Evolutionary conservation across 2,797 vertebrate species (phyloP).

Genomic region (Anguilla obscura): DNA sequence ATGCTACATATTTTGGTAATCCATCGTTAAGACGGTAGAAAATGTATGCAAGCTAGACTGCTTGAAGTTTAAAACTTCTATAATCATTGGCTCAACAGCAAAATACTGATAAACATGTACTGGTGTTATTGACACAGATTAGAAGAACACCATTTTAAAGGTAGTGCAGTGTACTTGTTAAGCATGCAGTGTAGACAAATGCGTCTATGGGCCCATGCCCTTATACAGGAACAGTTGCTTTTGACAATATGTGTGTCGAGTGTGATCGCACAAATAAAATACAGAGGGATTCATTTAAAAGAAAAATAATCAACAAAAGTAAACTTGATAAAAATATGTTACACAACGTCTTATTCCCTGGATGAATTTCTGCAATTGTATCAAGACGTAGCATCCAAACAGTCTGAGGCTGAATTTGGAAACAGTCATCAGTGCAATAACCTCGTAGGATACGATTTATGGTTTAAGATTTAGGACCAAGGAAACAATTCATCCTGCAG

Average conservation of each 20-base stretch:
- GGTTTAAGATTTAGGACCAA: too few species aligned
- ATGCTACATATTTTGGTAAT: neutral
- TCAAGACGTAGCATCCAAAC: neutral
- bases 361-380: neutral
- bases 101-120: neutral
- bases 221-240: neutral
- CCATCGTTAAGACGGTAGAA: neutral
- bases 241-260: neutral
- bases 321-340: too few species aligned
- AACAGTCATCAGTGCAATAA: neutral
- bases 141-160: neutral
- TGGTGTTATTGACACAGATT: too few species aligned
- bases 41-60: neutral
- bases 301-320: too few species aligned
- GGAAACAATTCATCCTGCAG: neutral
- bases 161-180: neutral
- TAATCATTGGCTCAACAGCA: too few species aligned
- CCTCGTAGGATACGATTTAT: neutral
- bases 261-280: neutral
- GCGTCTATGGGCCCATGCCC: neutral
- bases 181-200: neutral
- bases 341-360: neutral
- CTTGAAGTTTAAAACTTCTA: neutral
- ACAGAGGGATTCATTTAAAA: too few species aligned
- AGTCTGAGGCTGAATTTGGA: neutral